These are phyloP conservation scores for Leptonema lineaticorne DNA, from an alignment of 1,140 invertebrate species.

Conservation along the genomic window DNA sequence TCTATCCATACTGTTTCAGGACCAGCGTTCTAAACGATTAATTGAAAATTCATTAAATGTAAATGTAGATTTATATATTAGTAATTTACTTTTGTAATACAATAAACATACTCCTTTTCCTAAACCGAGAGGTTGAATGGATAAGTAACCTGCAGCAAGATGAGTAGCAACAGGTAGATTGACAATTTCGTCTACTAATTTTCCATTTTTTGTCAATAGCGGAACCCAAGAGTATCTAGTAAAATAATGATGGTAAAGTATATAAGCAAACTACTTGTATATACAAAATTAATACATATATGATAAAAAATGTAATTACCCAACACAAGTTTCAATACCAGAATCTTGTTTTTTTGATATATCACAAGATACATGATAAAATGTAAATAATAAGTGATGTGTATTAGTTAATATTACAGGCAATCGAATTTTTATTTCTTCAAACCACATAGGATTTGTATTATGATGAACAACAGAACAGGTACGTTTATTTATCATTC, in stretches of 20 bases:
- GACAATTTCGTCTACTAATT: conserved; percentile 78
- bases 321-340: conserved; percentile 81
- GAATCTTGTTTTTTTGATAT: conserved; percentile 78
- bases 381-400: conserved; percentile 87
- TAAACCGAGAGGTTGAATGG: conserved; percentile 83
- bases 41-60: not conserved
- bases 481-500: conserved; percentile 58
- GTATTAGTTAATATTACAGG: conserved; percentile 74
- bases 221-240: conserved; percentile 82
- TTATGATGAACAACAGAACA: conserved; percentile 81
- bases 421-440: conserved; percentile 85
- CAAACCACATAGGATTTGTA: conserved; percentile 79
- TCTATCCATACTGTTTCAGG: conserved; percentile 93
- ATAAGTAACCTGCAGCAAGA: conserved; percentile 83
- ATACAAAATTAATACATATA: too few relatives aligned
- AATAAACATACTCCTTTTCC: conserved; percentile 83
- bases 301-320: conserved; percentile 55
- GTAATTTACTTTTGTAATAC: not conserved
- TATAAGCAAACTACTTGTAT: too few relatives aligned
- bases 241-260: not conserved
- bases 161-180: conserved; percentile 79
- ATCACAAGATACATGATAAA: conserved; percentile 87
- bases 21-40: conserved; percentile 66
- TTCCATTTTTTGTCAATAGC: conserved; percentile 72
- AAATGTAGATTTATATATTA: not conserved